These are phyloP conservation scores for Patiria miniata DNA, from an alignment of 35 echinoderm and acorn worm species.

Conservation along the genomic window DNA sequence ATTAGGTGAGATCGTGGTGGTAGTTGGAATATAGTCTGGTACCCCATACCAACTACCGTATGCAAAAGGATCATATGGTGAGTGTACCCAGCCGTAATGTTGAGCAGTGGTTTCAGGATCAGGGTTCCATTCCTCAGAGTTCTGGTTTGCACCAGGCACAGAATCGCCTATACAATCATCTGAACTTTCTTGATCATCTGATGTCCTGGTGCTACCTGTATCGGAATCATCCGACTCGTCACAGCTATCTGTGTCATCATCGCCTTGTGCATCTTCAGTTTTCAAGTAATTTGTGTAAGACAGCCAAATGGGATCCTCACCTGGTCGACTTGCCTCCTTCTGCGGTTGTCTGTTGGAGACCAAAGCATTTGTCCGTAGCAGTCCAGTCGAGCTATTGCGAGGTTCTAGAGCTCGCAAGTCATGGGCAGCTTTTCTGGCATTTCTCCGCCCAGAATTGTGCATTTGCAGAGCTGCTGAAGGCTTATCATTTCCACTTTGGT, in stretches of 20 bases:
- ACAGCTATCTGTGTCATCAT: neutral
- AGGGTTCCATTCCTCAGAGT: no score
- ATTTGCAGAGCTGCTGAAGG: no score
- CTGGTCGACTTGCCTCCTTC: neutral
- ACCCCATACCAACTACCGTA: neutral
- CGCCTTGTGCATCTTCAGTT: neutral
- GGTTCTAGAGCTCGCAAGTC: no score
- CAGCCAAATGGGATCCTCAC: slow-evolving; percentile 3
- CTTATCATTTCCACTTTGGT: no score
- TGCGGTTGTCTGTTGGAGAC: neutral
- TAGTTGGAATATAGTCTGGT: neutral
- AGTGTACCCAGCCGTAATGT: neutral
- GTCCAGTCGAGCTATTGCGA: neutral
- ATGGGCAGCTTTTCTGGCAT: no score
- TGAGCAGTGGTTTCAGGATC: neutral
- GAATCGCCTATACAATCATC: no score
- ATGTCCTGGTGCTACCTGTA: no score
- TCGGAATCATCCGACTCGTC: no score
- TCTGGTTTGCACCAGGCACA: no score
- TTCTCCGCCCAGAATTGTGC: no score
- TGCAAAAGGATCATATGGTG: neutral
- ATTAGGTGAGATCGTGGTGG: neutral
- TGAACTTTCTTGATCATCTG: no score
- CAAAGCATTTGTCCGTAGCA: neutral
- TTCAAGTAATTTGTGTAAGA: neutral